Percentiles rank a stretch among this genome's conserved stretches.
These are phyloP conservation scores for Podarcis raffonei DNA, from an alignment of 2,113 vertebrate species.

Conservation along the genomic window DNA sequence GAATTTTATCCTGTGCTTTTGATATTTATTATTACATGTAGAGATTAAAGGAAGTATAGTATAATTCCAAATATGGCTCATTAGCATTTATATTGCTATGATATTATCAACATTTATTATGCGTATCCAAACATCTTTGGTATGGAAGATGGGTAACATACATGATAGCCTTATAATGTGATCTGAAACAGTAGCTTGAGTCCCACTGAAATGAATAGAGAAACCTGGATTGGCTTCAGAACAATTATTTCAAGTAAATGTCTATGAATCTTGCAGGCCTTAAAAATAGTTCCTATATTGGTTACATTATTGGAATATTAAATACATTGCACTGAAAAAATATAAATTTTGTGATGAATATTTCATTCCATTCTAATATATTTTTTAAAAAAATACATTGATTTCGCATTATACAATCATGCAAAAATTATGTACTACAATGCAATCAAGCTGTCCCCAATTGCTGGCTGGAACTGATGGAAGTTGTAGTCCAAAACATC, in stretches of 20 bases:
- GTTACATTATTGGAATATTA: not conserved
- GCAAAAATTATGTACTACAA: not conserved
- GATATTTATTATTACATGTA: slow-evolving; percentile 25
- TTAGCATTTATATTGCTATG: slow-evolving; percentile 37
- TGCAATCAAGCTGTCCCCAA: too few species aligned
- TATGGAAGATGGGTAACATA: not conserved
- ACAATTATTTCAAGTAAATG: not conserved
- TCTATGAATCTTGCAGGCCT: not conserved
- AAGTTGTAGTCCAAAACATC: too few species aligned
- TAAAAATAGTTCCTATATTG: not conserved
- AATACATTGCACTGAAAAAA: not conserved
- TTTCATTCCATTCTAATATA: not conserved
- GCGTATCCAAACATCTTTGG: not conserved
- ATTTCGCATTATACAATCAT: too few species aligned
- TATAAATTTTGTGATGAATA: not conserved
- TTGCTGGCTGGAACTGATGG: too few species aligned
- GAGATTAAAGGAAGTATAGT: not conserved
- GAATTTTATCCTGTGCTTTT: slow-evolving; percentile 20
- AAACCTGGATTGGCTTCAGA: not conserved
- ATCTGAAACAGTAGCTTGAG: not conserved
- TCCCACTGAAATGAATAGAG: not conserved
- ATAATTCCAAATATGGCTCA: slow-evolving; percentile 5
- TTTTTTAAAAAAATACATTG: too few species aligned
- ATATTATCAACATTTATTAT: slow-evolving; percentile 39
- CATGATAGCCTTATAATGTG: not conserved